phyloP scores from a whole-genome alignment of 2,113 vertebrate genomes.

The Ptychochromis oligacanthus region DNA sequence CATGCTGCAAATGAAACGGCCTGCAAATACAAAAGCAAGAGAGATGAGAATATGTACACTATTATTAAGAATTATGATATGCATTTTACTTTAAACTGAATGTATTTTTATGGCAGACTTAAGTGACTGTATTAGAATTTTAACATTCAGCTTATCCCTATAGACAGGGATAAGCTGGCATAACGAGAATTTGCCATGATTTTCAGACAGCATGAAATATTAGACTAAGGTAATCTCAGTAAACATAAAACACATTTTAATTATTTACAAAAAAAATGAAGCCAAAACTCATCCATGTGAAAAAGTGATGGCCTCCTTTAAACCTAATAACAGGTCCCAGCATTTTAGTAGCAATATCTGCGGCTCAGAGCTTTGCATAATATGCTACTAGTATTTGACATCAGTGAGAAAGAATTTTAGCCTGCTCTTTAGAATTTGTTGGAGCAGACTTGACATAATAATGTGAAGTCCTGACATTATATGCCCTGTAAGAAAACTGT shows the following conservation, averaged over 20 bases:
- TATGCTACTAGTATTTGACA: background rate
- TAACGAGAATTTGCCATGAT: background rate
- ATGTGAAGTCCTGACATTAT: background rate
- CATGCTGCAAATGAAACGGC: background rate
- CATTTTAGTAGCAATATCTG: conserved; percentile 5
- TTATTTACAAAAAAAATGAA: background rate
- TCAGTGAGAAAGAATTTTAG: background rate
- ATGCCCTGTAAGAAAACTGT: background rate
- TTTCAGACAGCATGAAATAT: background rate
- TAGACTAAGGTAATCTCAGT: background rate
- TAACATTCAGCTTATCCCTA: background rate
- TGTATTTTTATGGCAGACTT: background rate
- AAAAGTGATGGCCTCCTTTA: conserved; percentile 14
- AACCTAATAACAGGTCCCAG: background rate
- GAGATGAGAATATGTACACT: background rate
- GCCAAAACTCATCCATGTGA: background rate
- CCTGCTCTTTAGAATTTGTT: background rate
- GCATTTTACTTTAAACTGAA: background rate
- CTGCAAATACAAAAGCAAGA: background rate
- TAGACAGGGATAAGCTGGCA: background rate
- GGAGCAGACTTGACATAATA: background rate
- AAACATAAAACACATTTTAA: conserved; percentile 5
- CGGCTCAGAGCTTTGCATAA: conserved; percentile 3
- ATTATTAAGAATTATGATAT: background rate
- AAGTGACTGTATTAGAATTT: too few species aligned